Evolutionary conservation across 2,888 invertebrate species (phyloP), one percentile per base, ranked within the genome.

Genomic region (Eutolmus rufibarbis): DNA sequence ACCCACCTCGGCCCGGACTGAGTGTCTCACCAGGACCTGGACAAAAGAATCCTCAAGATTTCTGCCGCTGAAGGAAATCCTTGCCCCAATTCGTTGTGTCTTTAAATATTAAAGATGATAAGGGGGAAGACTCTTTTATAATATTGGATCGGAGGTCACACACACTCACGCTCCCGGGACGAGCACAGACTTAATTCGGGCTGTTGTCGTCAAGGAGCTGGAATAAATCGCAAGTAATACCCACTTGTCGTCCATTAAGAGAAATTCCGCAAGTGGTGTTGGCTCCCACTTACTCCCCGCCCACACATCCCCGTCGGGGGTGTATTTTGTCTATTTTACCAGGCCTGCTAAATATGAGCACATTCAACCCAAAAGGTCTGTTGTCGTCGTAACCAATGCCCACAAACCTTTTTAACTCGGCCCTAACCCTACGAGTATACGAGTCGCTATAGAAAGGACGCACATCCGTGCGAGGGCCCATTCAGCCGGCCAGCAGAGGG

Each of bases 171-270:
- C 2, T n/a, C 0, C 4, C 19, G 4, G 23, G 23, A 5, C 23
- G 19, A 9, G 16, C 23, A 43, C 43, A 78, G 43, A 14, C 40
- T 66, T 66, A 12, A 14, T 51, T 51, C 51, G 51, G 19, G n/a
- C 12, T 19, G 66, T 66, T 66, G 66, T 66, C 66, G 40, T 66
- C 57, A 77, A 28, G 40, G 87, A 88, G 86, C 88, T 86, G 88
- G 88, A 88, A 89, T 89, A 89, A 89, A 89, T 89, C 89, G 88
- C 87, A 56, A 87, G 89, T 87, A 89, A 89, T 88, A 88, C 88
- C 86, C 89, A 89, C 89, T 89, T 89, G 89, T 88, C 88, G 87
- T 87, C 88, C 89, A 88, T 89, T 87, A 89, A 87, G 82, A 88
- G 76, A 87, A 79, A 84, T 86, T 74, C 81, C 66, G 85, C 88